Percentiles rank a stretch among this genome's conserved stretches.
Evolutionary conservation across 2,113 vertebrate genomes (phyloP).

Genomic region (Reinhardtius hippoglossoides): DNA sequence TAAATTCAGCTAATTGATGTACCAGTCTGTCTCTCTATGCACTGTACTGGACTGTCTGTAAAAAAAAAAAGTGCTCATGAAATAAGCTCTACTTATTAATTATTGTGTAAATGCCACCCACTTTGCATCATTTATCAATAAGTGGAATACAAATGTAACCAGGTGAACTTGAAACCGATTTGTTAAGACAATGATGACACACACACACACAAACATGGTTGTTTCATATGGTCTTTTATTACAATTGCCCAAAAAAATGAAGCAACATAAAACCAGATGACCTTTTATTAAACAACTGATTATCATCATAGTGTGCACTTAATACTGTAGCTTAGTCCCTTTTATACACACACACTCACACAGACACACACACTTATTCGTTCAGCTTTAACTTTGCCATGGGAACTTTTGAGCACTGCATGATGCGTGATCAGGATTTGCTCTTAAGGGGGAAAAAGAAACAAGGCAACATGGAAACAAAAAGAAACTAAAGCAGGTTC

Average conservation of each 20-base stretch:
- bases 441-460: neutral
- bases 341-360: slow-evolving; percentile 27
- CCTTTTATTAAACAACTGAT: slow-evolving; percentile 62
- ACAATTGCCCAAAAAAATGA: slow-evolving; percentile 50
- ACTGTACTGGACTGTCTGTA: too few species aligned
- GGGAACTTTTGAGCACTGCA: slow-evolving; percentile 52
- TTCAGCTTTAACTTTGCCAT: slow-evolving; percentile 31
- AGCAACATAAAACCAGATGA: slow-evolving; percentile 60
- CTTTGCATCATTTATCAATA: too few species aligned
- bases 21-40: too few species aligned
- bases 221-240: slow-evolving; percentile 63
- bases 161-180: too few species aligned
- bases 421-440: slow-evolving; percentile 14
- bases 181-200: neutral
- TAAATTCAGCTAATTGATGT: too few species aligned
- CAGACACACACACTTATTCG: slow-evolving; percentile 21
- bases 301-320: slow-evolving; percentile 68
- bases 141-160: too few species aligned
- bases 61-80: too few species aligned
- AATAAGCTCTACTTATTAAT: too few species aligned
- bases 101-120: too few species aligned
- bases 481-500: slow-evolving; percentile 60
- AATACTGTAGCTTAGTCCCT: slow-evolving; percentile 76
- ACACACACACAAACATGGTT: slow-evolving; percentile 7
- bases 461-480: slow-evolving; percentile 63